Percentiles rank a stretch among this genome's conserved stretches.
phyloP scores from a whole-genome alignment of 1,140 invertebrate species.

The Bombus ignitus region DNA sequence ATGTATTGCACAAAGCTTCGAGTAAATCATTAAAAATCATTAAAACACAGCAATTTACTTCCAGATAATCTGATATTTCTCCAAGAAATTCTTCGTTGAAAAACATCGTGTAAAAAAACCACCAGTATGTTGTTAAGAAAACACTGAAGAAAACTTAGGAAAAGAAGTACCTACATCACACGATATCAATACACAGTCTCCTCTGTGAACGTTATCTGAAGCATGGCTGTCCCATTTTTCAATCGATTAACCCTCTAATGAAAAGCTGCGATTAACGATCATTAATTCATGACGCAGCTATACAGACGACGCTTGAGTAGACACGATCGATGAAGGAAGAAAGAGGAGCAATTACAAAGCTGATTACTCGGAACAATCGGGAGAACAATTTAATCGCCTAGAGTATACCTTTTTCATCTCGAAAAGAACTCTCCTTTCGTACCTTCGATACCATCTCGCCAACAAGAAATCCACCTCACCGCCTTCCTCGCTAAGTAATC shows the following conservation, averaged over 20 bases:
- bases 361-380: background rate
- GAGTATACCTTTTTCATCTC: background rate
- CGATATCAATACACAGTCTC: background rate
- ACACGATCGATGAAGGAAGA: background rate
- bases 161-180: background rate
- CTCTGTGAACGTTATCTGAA: background rate
- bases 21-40: too few species aligned
- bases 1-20: too few species aligned
- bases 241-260: background rate
- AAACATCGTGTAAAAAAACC: background rate
- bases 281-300: background rate
- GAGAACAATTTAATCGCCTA: background rate
- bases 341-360: background rate
- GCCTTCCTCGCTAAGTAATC: conserved; percentile 3
- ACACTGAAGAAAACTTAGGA: background rate
- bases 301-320: too few species aligned
- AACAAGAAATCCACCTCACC: background rate
- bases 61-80: background rate
- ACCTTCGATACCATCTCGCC: background rate
- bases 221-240: background rate
- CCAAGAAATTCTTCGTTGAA: background rate
- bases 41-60: too few species aligned
- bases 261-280: conserved; percentile 15
- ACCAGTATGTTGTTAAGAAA: background rate
- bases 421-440: background rate